Conservation (phyloP, 2,113 vertebrate species). For the Poicephalus gulielmi region DNA sequence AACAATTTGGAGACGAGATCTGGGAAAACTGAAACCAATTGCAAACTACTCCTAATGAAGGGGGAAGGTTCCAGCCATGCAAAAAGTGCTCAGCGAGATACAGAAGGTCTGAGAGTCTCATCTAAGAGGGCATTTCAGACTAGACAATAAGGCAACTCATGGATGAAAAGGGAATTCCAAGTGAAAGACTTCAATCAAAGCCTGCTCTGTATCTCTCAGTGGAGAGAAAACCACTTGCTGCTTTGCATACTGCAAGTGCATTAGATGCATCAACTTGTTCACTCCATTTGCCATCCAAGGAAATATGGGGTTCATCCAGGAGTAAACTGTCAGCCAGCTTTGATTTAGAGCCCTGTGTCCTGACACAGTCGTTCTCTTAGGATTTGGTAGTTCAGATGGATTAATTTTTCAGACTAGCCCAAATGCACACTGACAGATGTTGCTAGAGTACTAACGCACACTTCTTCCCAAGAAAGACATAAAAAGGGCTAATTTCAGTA, state of each 20-base stretch:
- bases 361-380: neutral
- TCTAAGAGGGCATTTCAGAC: neutral
- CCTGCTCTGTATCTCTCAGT: neutral
- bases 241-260: neutral
- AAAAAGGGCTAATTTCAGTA: neutral
- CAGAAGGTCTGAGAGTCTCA: neutral
- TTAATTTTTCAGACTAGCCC: neutral
- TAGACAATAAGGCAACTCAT: neutral
- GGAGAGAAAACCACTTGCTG: neutral
- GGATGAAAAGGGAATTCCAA: neutral
- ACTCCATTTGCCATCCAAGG: neutral
- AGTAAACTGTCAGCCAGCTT: neutral
- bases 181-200: neutral
- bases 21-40: neutral
- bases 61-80: neutral
- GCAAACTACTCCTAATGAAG: neutral
- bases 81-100: neutral
- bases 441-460: neutral
- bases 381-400: neutral
- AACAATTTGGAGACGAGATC: neutral
- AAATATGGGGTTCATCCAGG: neutral
- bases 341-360: neutral
- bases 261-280: neutral
- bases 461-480: neutral
- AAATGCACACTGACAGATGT: neutral